phyloP scores from a whole-genome alignment of 2,888 invertebrate genomes.

The Apamea monoglypha region DNA sequence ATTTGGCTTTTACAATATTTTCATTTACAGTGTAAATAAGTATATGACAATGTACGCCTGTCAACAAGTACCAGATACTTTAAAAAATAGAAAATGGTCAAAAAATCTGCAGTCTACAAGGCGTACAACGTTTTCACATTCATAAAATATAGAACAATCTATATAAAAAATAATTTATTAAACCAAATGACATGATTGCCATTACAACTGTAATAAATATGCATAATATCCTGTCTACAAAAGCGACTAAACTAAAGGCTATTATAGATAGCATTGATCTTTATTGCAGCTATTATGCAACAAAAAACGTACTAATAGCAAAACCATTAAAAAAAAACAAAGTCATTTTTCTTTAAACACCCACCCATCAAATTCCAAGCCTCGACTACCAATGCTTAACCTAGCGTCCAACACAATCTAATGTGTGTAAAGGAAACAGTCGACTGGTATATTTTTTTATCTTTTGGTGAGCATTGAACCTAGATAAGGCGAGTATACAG shows the following conservation, averaged over 20 bases:
- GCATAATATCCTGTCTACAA: not conserved
- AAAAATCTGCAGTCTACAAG: not conserved
- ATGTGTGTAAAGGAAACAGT: constrained; percentile 68
- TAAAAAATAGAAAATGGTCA: not conserved
- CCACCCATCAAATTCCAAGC: constrained; percentile 30
- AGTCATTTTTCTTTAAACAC: not conserved
- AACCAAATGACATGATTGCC: not conserved
- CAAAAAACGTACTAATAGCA: not conserved
- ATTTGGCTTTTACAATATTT: no score
- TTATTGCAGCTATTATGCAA: not conserved
- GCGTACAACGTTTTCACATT: not conserved
- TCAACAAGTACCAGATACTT: not conserved
- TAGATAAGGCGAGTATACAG: constrained; percentile 70
- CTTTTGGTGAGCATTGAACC: constrained; percentile 74
- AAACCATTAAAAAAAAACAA: not conserved
- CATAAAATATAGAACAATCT: not conserved
- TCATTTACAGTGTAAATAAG: no score
- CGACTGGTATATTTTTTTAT: constrained; percentile 73
- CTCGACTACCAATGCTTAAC: constrained; percentile 20
- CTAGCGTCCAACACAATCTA: constrained; percentile 52
- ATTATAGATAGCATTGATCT: not conserved
- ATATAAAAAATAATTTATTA: not conserved
- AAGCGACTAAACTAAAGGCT: not conserved
- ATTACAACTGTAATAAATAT: not conserved
- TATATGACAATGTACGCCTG: no score